Evolutionary conservation across 1,140 invertebrate genomes (phyloP).

Genomic region (Bombus cullumanus): DNA sequence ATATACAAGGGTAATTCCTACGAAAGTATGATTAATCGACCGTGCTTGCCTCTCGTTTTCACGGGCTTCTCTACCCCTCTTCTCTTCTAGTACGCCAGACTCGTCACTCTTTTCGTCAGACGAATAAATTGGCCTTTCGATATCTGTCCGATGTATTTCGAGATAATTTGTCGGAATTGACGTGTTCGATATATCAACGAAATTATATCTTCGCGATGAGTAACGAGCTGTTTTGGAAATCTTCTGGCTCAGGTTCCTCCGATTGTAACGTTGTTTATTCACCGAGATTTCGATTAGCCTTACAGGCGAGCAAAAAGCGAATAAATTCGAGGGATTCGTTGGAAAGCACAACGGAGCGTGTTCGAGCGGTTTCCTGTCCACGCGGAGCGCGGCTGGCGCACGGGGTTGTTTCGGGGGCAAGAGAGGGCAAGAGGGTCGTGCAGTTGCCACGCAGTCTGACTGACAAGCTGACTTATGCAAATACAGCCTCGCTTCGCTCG

Average conservation of each 20-base stretch:
- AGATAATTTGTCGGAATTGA: background rate
- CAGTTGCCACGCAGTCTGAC: constrained; percentile 81
- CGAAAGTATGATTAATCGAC: constrained; percentile 69
- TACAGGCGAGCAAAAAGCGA: constrained; percentile 16
- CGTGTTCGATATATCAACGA: background rate
- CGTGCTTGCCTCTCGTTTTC: constrained; percentile 55
- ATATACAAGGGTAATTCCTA: constrained; percentile 66
- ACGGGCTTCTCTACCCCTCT: background rate
- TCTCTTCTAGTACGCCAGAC: background rate
- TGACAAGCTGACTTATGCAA: constrained; percentile 83
- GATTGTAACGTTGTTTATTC: background rate
- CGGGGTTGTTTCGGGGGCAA: constrained; percentile 74
- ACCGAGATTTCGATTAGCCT: constrained; percentile 31
- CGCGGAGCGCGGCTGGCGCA: constrained; percentile 39
- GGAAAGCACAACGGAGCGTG: constrained; percentile 58
- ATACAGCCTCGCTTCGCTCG: constrained; percentile 77
- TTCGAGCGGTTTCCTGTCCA: constrained; percentile 60
- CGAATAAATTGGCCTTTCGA: background rate
- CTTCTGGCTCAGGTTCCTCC: no score
- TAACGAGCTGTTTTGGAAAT: background rate
- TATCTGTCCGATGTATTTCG: background rate
- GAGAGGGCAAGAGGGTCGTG: constrained; percentile 77
- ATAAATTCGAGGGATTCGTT: constrained; percentile 60
- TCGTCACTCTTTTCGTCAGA: background rate
- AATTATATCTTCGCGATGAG: background rate